These are phyloP conservation scores for Hippotragus niger DNA, from an alignment of 2,113 vertebrate genomes.

Conservation along the genomic window DNA sequence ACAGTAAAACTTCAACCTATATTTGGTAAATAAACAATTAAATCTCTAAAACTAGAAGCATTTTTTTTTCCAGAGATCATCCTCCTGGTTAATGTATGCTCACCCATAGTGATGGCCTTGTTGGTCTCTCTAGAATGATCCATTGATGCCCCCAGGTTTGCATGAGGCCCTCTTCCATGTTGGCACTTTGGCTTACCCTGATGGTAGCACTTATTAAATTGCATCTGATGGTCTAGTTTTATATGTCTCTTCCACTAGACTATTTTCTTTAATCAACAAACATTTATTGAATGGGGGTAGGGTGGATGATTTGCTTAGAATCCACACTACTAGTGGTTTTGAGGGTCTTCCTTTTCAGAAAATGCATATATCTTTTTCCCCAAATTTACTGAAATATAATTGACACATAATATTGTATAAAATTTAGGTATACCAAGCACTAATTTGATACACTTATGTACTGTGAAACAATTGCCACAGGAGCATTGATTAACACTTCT, in stretches of 20 bases:
- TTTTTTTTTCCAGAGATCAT: background rate
- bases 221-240: background rate
- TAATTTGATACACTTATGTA: background rate
- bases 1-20: background rate
- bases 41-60: background rate
- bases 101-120: background rate
- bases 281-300: background rate
- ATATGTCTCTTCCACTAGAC: background rate
- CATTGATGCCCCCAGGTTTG: background rate
- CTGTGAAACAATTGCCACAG: background rate
- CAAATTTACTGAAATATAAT: background rate
- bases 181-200: background rate
- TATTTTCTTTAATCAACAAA: background rate
- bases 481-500: background rate
- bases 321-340: background rate
- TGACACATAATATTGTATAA: background rate
- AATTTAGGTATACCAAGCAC: background rate
- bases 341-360: background rate
- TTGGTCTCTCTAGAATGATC: background rate
- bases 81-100: background rate
- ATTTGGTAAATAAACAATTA: background rate
- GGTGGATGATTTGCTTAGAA: background rate
- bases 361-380: background rate
- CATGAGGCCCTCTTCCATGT: rapidly evolving
- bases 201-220: background rate